Percentiles rank a stretch among this genome's conserved stretches.
Evolutionary conservation across 2,797 vertebrate species (phyloP).

Genomic region (Oreochromis grahami): DNA sequence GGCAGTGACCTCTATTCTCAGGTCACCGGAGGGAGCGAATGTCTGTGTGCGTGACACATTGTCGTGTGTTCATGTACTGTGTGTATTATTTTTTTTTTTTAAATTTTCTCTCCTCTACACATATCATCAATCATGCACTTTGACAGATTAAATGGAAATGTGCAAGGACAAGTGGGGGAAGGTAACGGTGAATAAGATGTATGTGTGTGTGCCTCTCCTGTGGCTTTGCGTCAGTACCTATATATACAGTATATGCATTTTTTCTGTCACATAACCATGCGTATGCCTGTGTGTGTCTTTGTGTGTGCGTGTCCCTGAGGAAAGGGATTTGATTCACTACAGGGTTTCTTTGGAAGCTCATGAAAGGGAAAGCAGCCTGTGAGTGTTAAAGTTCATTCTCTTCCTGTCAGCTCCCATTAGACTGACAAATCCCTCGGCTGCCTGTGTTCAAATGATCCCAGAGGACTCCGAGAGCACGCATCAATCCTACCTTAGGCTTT

Average conservation of each 20-base stretch:
- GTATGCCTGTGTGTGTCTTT: background rate
- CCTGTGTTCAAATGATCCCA: slow-evolving; percentile 14
- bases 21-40: slow-evolving; percentile 16
- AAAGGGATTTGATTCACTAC: slow-evolving; percentile 31
- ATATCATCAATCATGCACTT: slow-evolving; percentile 16
- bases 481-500: slow-evolving; percentile 10
- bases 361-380: slow-evolving; percentile 56
- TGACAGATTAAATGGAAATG: slow-evolving; percentile 45
- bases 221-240: background rate
- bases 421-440: slow-evolving; percentile 47
- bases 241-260: background rate
- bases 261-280: background rate
- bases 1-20: slow-evolving; percentile 28
- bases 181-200: background rate
- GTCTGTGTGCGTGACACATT: background rate
- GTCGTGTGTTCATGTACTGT: background rate
- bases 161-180: background rate
- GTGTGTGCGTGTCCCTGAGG: background rate
- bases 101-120: background rate
- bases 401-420: slow-evolving; percentile 46
- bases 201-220: background rate
- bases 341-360: slow-evolving; percentile 47
- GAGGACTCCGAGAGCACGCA: slow-evolving; percentile 1
- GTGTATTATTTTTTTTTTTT: background rate
- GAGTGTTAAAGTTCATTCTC: slow-evolving; percentile 57